Percentiles rank a stretch among this genome's conserved stretches.
Conservation (phyloP, 2,797 vertebrate genomes). For the Psittacula echo region DNA sequence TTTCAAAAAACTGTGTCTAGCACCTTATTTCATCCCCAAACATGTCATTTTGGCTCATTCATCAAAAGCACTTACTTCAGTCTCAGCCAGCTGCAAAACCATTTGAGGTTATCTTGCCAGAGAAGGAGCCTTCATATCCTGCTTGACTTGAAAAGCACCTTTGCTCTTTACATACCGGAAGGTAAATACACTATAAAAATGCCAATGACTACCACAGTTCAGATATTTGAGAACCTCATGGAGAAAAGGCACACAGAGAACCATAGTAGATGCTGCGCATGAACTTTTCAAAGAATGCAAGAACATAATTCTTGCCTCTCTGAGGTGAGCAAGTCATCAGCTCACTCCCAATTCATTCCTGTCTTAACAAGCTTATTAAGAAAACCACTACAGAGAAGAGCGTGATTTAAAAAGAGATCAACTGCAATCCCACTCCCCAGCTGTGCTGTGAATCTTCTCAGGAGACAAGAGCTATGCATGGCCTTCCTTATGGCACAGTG, state of each 20-base stretch:
- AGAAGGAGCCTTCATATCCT: constrained; percentile 47
- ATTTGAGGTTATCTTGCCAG: constrained; percentile 46
- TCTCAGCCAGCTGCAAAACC: constrained; percentile 41
- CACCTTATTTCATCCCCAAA: constrained; percentile 29
- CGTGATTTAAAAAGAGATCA: background rate
- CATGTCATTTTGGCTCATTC: constrained; percentile 21
- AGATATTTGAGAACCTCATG: constrained; percentile 30
- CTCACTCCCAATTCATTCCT: background rate
- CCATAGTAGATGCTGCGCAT: background rate
- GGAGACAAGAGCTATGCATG: background rate
- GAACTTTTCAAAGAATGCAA: constrained; percentile 49
- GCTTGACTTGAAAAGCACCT: constrained; percentile 39
- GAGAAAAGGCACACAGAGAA: constrained; percentile 33
- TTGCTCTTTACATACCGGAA: constrained; percentile 51
- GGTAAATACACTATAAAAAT: constrained; percentile 48
- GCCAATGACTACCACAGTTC: constrained; percentile 42
- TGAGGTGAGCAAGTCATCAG: constrained; percentile 40
- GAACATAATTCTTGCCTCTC: constrained; percentile 44
- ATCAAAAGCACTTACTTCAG: constrained; percentile 53
- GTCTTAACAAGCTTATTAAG: constrained; percentile 36
- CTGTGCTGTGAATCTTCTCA: constrained; percentile 2
- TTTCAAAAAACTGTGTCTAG: constrained; percentile 20
- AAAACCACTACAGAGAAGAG: background rate
- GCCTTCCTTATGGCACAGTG: background rate
- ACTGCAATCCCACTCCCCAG: background rate